Base-by-base conservation (phyloP, 1,140 invertebrate genomes). In the Aphelenchoides fujianensis region DNA sequence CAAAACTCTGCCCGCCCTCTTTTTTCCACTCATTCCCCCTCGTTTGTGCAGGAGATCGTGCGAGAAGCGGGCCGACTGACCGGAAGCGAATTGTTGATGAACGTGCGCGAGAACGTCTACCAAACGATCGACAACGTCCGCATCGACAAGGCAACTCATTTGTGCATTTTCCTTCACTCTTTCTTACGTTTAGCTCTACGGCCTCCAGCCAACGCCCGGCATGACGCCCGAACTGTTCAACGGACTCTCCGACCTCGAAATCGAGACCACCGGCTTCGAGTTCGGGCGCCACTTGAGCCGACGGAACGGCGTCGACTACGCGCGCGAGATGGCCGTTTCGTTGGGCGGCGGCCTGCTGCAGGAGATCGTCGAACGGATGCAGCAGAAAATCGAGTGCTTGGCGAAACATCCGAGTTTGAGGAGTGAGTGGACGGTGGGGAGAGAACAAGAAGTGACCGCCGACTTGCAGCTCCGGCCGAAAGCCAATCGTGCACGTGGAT, bases 81-180 rank as follows among this genome's bases (percentile, higher is more conserved):
- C 34, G 55, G 55, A 5, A 19, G 34, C 23, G 34, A 59, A 23
- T 7, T 59, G 55, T 7, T 7, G 5, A 5, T 59, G 5, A 59
- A 7, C 7, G 55, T 7, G 28, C 5, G 55, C 12, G 55, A 59
- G 5, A 7, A 19, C 19, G 55, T 19, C 5, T 59, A 59, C 19
- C 7, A 59, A 16, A 59, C 34, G 7, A 19, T 59, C 7, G 55
- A 59, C 55, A 19, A 59, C 5, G 5, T 5, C 7, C 19, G 5
- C 7, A 59, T 59, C 34, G 55, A 59, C 5, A 59, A 59, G 55
- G 55, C 34, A 59, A 32, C n/a, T n/a, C n/a, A n/a, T n/a, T n/a
- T n/a, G n/a, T n/a, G n/a, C n/a, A n/a, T n/a, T n/a, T 5, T 59
- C 7, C 5, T 5, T 23, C 7, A 5, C 55, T 5, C 5, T 7